Evolutionary conservation across 2,888 invertebrate genomes (phyloP).

Genomic region (Lithophane leautieri): DNA sequence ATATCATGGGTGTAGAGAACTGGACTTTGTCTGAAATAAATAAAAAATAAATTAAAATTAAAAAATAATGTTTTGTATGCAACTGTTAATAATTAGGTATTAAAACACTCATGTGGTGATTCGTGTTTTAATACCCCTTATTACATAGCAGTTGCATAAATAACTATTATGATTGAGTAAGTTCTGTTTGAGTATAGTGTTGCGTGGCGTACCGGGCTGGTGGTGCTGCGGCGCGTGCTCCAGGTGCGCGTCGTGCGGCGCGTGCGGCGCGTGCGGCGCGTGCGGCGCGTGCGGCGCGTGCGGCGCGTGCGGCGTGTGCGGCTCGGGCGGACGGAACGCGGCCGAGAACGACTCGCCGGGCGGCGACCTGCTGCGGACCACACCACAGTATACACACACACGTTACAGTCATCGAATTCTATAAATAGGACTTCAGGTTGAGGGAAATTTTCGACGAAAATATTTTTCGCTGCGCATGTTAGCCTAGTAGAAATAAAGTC

Average conservation of each 20-base stretch:
- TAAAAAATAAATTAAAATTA: too few relatives aligned
- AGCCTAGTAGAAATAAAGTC: background rate
- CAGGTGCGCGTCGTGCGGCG: conserved; percentile 69
- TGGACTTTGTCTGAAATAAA: too few relatives aligned
- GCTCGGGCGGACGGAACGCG: conserved; percentile 80
- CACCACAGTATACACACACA: too few relatives aligned
- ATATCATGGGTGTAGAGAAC: too few relatives aligned
- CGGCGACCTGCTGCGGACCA: conserved; percentile 76
- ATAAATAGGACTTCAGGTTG: too few relatives aligned
- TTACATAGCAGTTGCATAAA: too few relatives aligned
- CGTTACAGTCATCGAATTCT: background rate
- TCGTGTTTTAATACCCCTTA: too few relatives aligned
- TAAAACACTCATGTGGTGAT: too few relatives aligned
- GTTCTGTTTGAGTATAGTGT: background rate
- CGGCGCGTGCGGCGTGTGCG: conserved; percentile 69
- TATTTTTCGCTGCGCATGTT: background rate
- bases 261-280: conserved; percentile 71
- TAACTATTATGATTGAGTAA: too few relatives aligned
- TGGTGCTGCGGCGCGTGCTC: conserved; percentile 70
- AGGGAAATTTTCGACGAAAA: too few relatives aligned
- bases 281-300: conserved; percentile 74
- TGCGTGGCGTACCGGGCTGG: conserved; percentile 68
- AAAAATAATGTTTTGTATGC: too few relatives aligned
- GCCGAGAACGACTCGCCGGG: conserved; percentile 74
- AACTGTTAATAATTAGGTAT: too few relatives aligned